Conservation (phyloP, 2,113 vertebrate genomes). For the Pogona vitticeps region DNA sequence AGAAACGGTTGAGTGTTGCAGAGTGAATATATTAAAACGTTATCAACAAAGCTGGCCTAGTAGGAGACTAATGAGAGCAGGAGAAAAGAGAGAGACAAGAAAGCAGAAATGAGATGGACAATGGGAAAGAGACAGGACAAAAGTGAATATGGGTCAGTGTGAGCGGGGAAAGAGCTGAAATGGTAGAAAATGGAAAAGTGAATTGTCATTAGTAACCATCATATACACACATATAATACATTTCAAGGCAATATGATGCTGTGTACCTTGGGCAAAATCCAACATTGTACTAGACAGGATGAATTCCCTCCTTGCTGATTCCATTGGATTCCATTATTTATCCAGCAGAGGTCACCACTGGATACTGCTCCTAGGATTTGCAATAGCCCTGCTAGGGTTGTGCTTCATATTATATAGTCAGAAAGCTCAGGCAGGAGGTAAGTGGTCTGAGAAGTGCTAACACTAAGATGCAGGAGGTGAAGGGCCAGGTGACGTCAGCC, state of each 20-base stretch:
- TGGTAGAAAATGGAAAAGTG: not conserved
- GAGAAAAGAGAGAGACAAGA: slow-evolving; percentile 26
- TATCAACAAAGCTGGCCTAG: slow-evolving; percentile 14
- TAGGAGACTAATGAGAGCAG: slow-evolving; percentile 8
- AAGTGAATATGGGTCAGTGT: slow-evolving; percentile 7
- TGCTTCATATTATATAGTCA: no score
- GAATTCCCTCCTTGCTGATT: no score
- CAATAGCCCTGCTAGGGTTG: no score
- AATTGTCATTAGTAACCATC: not conserved
- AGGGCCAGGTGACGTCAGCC: no score
- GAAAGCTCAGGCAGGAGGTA: no score
- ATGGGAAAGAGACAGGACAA: not conserved
- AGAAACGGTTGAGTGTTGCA: slow-evolving; percentile 27
- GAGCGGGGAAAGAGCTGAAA: slow-evolving; percentile 7
- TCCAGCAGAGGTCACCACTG: no score
- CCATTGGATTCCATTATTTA: no score
- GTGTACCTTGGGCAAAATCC: not conserved
- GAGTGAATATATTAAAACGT: slow-evolving; percentile 7
- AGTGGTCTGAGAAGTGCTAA: no score
- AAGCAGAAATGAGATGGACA: slow-evolving; percentile 17
- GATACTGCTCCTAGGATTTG: no score
- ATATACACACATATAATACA: not conserved
- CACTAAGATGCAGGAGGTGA: no score
- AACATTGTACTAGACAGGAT: no score
- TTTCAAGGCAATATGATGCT: slow-evolving; percentile 12